These are phyloP conservation scores for Andrena cerasifolii DNA, from an alignment of 1,140 invertebrate species.

Conservation along the genomic window DNA sequence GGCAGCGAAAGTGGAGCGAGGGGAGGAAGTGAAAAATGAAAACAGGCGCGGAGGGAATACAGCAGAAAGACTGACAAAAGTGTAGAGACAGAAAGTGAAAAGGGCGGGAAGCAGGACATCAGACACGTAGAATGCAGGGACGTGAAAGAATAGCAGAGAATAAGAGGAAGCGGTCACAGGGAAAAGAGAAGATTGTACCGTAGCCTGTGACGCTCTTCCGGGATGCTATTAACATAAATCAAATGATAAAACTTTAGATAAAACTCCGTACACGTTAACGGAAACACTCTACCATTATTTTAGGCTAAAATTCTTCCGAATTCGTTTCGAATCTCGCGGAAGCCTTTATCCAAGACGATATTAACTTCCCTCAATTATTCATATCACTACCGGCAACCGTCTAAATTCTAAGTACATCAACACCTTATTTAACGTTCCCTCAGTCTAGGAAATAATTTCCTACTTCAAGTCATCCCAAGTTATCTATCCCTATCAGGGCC, in stretches of 20 bases:
- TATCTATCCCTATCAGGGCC: too few relatives aligned
- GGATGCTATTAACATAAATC: slow-evolving; percentile 13
- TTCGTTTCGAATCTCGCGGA: too few relatives aligned
- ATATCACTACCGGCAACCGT: too few relatives aligned
- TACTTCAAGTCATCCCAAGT: too few relatives aligned
- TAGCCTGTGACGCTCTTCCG: slow-evolving; percentile 25
- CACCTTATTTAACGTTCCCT: not conserved
- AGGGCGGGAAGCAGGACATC: not conserved
- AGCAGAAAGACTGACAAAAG: not conserved
- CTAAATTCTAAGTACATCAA: too few relatives aligned
- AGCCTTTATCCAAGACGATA: too few relatives aligned
- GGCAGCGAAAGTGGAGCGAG: not conserved
- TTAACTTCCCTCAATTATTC: too few relatives aligned
- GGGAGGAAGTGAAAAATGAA: not conserved
- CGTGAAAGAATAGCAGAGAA: not conserved
- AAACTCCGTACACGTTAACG: too few relatives aligned
- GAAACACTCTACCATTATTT: too few relatives aligned
- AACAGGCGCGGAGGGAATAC: slow-evolving; percentile 18
- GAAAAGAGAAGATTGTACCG: slow-evolving; percentile 33
- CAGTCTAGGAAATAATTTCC: too few relatives aligned
- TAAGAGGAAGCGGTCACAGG: slow-evolving; percentile 9
- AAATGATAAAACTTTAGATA: too few relatives aligned
- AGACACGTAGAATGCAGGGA: not conserved
- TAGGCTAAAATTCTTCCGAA: too few relatives aligned
- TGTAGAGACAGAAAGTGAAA: not conserved